Evolutionary conservation across 2,797 vertebrate genomes (phyloP).

Genomic region (Diplodus sargus): DNA sequence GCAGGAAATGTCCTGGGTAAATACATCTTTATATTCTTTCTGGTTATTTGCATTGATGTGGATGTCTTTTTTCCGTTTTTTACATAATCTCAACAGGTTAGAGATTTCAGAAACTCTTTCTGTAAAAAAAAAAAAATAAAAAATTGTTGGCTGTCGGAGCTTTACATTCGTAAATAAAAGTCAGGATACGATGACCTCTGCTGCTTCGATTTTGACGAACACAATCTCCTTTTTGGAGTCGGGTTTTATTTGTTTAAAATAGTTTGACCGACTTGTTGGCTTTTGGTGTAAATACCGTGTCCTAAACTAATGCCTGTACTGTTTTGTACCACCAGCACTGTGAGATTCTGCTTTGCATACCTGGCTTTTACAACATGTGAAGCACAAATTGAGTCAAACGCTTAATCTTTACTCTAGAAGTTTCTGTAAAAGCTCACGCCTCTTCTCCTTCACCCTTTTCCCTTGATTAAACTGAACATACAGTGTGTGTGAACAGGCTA

Average conservation of each 20-base stretch:
- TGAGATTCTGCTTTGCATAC: not conserved
- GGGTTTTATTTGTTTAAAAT: not conserved
- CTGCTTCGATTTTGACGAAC: not conserved
- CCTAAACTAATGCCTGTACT: not conserved
- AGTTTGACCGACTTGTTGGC: not conserved
- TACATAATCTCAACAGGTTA: not conserved
- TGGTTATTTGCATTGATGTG: not conserved
- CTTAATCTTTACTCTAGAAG: not conserved
- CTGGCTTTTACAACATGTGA: not conserved
- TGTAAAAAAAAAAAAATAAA: too few species aligned
- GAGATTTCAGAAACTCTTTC: not conserved
- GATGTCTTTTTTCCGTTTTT: not conserved
- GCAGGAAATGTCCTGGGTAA: conserved; percentile 94
- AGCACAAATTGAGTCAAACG: too few species aligned
- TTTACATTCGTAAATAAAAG: not conserved
- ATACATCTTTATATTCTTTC: conserved; percentile 6
- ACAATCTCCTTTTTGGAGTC: not conserved
- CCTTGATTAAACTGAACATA: conserved; percentile 4
- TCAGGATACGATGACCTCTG: not conserved
- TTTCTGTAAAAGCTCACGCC: not conserved
- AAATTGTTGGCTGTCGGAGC: not conserved
- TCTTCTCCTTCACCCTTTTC: not conserved
- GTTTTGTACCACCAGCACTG: not conserved
- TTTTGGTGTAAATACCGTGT: not conserved
- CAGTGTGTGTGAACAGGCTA: not conserved